A percentile compares a stretch with the other conserved stretches of the same genome.
Conservation (phyloP, 2,113 vertebrate genomes). For the Aptenodytes patagonicus region DNA sequence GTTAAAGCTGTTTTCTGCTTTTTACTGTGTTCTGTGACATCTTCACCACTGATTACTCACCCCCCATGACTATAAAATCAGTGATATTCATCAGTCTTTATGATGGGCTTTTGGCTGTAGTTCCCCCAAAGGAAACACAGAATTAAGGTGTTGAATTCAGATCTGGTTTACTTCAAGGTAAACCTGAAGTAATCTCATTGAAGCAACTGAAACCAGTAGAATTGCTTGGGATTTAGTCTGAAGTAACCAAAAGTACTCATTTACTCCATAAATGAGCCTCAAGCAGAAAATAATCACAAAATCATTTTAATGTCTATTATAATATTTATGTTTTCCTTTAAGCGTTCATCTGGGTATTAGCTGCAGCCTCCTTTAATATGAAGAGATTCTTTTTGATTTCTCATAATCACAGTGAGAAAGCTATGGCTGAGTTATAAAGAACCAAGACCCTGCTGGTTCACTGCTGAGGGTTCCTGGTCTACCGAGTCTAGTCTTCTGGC, state of each 20-base stretch:
- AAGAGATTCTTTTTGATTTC: not conserved
- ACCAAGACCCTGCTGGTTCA: not conserved
- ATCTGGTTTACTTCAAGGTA: not conserved
- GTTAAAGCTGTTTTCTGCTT: not conserved
- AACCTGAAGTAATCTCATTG: not conserved
- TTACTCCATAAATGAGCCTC: not conserved
- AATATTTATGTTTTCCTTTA: not conserved
- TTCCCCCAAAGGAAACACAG: not conserved
- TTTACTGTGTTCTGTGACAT: not conserved
- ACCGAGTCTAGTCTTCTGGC: not conserved
- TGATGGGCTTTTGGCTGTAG: not conserved
- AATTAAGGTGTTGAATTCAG: not conserved
- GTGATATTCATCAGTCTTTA: not conserved
- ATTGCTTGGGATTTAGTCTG: not conserved
- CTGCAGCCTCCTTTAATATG: not conserved
- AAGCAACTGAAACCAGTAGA: not conserved
- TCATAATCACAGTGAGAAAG: not conserved
- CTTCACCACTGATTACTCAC: not conserved
- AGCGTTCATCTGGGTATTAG: not conserved
- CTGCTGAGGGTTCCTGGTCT: not conserved
- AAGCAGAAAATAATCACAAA: not conserved
- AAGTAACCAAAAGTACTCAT: not conserved
- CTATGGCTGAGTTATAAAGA: not conserved
- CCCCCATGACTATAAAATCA: not conserved
- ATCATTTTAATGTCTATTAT: not conserved